Conservation (phyloP, 64 coral and sea anemone species). For the Pachyseris speciosa region DNA sequence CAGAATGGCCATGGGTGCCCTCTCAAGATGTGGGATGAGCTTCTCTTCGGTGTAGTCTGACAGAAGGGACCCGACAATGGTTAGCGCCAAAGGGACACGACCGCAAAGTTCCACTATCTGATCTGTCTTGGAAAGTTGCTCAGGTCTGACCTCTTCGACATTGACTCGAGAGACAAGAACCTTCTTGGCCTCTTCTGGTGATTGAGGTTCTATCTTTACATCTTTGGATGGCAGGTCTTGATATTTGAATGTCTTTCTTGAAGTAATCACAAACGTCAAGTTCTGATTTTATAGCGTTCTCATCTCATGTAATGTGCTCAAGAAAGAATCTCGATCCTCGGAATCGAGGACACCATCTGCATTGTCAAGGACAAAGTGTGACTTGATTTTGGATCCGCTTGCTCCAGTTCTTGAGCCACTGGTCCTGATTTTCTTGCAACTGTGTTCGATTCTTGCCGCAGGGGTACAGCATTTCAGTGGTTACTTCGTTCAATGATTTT, state of each 20-base stretch:
- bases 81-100: constrained; percentile 43
- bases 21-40: background rate
- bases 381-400: background rate
- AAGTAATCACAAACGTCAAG: background rate
- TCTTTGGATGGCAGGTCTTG: background rate
- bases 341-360: too few relatives aligned
- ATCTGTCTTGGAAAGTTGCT: background rate
- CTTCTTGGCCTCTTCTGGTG: background rate
- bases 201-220: background rate
- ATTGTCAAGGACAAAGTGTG: too few relatives aligned
- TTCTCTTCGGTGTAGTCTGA: too few relatives aligned
- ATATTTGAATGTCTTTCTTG: background rate
- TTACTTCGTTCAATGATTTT: constrained; percentile 2
- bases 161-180: background rate
- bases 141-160: background rate
- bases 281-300: background rate
- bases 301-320: constrained; percentile 8
- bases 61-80: constrained; percentile 54
- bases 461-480: constrained; percentile 1
- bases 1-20: too few relatives aligned
- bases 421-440: background rate
- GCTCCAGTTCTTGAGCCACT: constrained; percentile 45
- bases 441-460: background rate
- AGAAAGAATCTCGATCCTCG: constrained; percentile 6
- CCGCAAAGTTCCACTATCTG: constrained; percentile 61